A percentile compares a stretch with the other conserved stretches of the same genome.
phyloP scores from a whole-genome alignment of 1,140 invertebrate genomes.

The Zaprionus taronus region DNA sequence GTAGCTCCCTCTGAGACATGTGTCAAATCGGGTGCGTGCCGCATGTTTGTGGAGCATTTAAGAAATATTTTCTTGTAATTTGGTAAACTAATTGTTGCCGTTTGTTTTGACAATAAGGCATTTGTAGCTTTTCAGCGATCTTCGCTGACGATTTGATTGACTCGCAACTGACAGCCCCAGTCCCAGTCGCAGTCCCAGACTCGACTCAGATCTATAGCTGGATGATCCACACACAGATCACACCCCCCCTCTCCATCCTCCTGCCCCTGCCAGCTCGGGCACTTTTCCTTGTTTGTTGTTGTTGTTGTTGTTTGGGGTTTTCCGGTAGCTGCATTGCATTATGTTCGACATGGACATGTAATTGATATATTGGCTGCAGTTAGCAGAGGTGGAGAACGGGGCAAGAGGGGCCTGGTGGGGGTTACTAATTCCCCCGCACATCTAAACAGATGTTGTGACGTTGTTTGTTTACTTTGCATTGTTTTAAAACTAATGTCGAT shows the following conservation, averaged over 20 bases:
- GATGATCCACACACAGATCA: not conserved
- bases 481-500: slow-evolving; percentile 76
- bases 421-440: slow-evolving; percentile 13
- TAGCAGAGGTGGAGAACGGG: not conserved
- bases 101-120: slow-evolving; percentile 83
- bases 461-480: slow-evolving; percentile 72
- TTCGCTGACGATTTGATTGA: slow-evolving; percentile 67
- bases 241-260: not conserved
- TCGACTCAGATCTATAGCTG: not conserved
- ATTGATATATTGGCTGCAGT: slow-evolving; percentile 76
- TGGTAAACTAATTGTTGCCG: slow-evolving; percentile 82
- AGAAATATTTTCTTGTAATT: slow-evolving; percentile 83
- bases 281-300: slow-evolving; percentile 45
- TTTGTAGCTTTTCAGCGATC: slow-evolving; percentile 80
- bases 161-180: slow-evolving; percentile 66
- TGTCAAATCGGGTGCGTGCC: slow-evolving; percentile 59
- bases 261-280: slow-evolving; percentile 3
- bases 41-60: slow-evolving; percentile 78
- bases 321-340: slow-evolving; percentile 70
- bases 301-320: slow-evolving; percentile 55
- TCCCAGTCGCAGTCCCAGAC: slow-evolving; percentile 27
- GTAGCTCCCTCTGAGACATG: slow-evolving; percentile 55
- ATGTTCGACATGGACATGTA: slow-evolving; percentile 70
- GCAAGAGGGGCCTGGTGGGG: not conserved
- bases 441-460: slow-evolving; percentile 68